phyloP scores from a whole-genome alignment of 2,113 vertebrate genomes.

The Grallaria varia region DNA sequence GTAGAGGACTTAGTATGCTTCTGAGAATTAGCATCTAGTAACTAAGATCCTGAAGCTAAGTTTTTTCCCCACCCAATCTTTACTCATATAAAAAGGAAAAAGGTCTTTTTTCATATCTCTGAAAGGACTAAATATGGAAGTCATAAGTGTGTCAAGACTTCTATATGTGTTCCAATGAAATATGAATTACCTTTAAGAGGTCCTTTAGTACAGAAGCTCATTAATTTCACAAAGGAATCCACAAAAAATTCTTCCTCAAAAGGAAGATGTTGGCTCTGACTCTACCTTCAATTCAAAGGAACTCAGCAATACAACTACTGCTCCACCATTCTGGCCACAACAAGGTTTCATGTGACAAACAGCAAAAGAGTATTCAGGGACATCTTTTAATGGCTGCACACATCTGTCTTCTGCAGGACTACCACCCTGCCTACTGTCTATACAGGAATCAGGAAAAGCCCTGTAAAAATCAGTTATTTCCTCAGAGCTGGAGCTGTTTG shows the following conservation, averaged over 20 bases:
- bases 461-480: conserved; percentile 6
- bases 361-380: not conserved
- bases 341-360: not conserved
- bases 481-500: not conserved
- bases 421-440: not conserved
- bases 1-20: not conserved
- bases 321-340: not conserved
- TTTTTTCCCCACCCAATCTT: not conserved
- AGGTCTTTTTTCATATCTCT: not conserved
- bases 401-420: not conserved
- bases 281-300: not conserved
- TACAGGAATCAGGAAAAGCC: not conserved
- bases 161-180: not conserved
- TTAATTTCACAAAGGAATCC: not conserved
- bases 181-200: not conserved
- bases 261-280: not conserved
- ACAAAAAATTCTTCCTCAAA: not conserved
- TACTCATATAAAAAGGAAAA: not conserved
- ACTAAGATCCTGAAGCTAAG: not conserved
- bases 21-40: not conserved
- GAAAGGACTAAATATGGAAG: not conserved
- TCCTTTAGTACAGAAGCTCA: not conserved
- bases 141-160: not conserved
- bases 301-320: not conserved
- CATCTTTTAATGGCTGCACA: not conserved